Evolutionary conservation across 2,113 vertebrate species (phyloP).

Genomic region (Caracal caracal): DNA sequence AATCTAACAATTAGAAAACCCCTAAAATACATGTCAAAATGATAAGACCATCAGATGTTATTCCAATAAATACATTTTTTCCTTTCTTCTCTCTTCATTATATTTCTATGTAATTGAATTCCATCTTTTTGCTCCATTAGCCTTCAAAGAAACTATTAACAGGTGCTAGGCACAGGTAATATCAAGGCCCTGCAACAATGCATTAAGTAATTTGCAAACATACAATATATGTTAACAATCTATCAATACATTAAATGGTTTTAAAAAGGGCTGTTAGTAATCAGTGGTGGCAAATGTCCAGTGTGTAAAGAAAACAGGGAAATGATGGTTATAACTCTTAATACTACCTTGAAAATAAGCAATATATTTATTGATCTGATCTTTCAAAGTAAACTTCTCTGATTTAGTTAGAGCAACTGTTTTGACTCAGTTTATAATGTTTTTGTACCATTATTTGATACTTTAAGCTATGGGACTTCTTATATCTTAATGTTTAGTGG

Average conservation of each 20-base stretch:
- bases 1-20: neutral
- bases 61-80: neutral
- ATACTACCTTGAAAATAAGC: constrained; percentile 5
- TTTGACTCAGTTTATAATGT: constrained; percentile 33
- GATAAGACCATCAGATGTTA: neutral
- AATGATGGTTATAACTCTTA: neutral
- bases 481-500: neutral
- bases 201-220: neutral
- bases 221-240: neutral
- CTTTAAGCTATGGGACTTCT: neutral
- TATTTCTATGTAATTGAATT: constrained; percentile 54
- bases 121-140: neutral
- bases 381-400: constrained; percentile 69
- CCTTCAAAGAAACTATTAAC: neutral
- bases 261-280: neutral
- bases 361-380: constrained; percentile 73
- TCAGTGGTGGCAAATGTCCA: neutral
- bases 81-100: neutral
- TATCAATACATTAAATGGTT: constrained; percentile 18
- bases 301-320: constrained; percentile 55
- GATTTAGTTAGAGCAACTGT: constrained; percentile 75
- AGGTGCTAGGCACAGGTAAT: neutral
- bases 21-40: neutral
- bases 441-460: neutral
- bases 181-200: neutral